Conservation (phyloP, 2,797 vertebrate genomes). For the Myripristis jacobus region DNA sequence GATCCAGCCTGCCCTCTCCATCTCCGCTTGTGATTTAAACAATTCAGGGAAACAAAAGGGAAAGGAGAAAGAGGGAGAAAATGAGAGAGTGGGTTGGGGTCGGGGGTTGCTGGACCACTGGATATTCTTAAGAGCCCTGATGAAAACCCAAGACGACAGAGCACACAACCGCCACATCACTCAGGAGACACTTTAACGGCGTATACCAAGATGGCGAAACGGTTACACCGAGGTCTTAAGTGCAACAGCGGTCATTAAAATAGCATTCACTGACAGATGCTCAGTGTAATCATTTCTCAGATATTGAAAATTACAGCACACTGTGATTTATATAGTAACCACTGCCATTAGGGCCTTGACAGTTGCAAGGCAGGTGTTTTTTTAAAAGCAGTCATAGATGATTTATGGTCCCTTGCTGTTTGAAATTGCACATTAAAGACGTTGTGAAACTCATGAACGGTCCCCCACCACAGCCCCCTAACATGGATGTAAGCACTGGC, state of each 20-base stretch:
- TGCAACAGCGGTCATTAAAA: conserved; percentile 78
- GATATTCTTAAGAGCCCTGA: conserved; percentile 71
- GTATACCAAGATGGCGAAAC: conserved; percentile 61
- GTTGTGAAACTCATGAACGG: conserved; percentile 43
- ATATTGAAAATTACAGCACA: conserved; percentile 81
- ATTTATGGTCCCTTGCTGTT: conserved; percentile 69
- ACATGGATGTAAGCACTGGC: conserved; percentile 17
- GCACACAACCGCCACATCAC: conserved; percentile 65
- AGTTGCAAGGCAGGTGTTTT: conserved; percentile 76
- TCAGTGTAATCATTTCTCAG: conserved; percentile 78
- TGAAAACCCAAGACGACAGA: conserved; percentile 70
- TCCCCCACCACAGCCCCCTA: conserved; percentile 19
- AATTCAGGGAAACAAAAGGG: conserved; percentile 38
- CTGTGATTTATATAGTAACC: conserved; percentile 78
- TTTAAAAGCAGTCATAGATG: conserved; percentile 61
- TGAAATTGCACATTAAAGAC: conserved; percentile 72
- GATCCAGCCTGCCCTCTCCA: conserved; percentile 5
- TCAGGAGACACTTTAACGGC: conserved; percentile 73
- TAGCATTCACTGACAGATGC: conserved; percentile 76
- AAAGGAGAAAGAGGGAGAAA: conserved; percentile 14
- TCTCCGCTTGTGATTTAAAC: conserved; percentile 55
- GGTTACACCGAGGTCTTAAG: conserved; percentile 61
- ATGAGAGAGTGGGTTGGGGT: not conserved
- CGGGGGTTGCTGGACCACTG: conserved; percentile 53
- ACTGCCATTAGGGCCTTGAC: conserved; percentile 71